Evolutionary conservation across 2,113 vertebrate species (phyloP).

Genomic region (Ammodytes dubius): DNA sequence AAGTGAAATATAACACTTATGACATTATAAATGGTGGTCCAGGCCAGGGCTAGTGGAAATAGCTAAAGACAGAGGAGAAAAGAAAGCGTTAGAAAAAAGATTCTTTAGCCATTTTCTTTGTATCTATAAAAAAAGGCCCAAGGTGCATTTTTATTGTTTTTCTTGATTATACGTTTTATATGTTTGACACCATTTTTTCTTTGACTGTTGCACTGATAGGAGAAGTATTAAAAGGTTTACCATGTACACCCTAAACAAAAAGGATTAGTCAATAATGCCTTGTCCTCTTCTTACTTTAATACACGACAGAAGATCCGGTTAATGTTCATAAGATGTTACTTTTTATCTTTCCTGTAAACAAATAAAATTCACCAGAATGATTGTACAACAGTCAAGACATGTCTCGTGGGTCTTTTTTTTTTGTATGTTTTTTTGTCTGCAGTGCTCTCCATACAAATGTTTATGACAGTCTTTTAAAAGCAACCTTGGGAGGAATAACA

Average conservation of each 20-base stretch:
- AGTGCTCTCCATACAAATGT: constrained; percentile 84
- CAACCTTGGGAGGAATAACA: constrained; percentile 68
- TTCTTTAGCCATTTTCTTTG: constrained; percentile 84
- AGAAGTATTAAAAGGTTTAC: constrained; percentile 75
- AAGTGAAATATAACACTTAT: constrained; percentile 93
- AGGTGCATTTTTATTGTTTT: constrained; percentile 87
- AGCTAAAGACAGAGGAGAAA: constrained; percentile 89
- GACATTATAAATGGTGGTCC: constrained; percentile 93
- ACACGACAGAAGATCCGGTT: constrained; percentile 76
- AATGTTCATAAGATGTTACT: constrained; percentile 35
- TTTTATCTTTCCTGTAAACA: constrained; percentile 86
- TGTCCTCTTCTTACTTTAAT: constrained; percentile 84
- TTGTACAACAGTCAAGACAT: constrained; percentile 89
- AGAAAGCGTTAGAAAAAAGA: constrained; percentile 88
- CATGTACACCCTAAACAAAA: constrained; percentile 81
- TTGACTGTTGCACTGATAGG: constrained; percentile 84
- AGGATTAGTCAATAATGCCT: constrained; percentile 78
- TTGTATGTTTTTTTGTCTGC: neutral
- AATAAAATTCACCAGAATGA: constrained; percentile 88
- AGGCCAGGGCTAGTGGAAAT: constrained; percentile 88
- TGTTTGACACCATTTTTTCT: constrained; percentile 85
- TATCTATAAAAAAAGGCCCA: constrained; percentile 89
- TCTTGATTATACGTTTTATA: constrained; percentile 76
- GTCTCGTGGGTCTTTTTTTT: constrained; percentile 10
- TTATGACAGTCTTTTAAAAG: constrained; percentile 81